phyloP scores from a whole-genome alignment of 2,797 vertebrate genomes.

The Cynopterus sphinx region DNA sequence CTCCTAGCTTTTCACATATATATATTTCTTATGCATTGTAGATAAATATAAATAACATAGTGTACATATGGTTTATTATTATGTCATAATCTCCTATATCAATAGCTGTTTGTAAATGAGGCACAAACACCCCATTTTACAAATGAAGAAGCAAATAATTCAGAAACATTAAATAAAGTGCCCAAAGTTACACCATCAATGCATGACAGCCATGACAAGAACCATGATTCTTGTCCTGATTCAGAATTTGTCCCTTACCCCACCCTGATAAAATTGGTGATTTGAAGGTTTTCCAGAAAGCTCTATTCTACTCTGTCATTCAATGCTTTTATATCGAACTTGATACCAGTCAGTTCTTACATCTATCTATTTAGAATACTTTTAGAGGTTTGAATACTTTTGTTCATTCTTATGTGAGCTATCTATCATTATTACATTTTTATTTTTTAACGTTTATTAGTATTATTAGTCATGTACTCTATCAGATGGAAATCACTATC shows the following conservation, averaged over 20 bases:
- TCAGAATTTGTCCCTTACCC: neutral
- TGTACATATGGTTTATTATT: neutral
- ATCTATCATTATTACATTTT: neutral
- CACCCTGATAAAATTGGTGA: neutral
- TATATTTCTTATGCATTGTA: neutral
- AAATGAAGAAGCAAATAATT: slow-evolving; percentile 36
- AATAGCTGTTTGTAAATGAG: neutral
- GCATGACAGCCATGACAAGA: neutral
- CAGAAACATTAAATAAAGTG: slow-evolving; percentile 9
- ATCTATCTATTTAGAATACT: neutral
- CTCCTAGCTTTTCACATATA: neutral
- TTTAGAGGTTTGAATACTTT: slow-evolving; percentile 17
- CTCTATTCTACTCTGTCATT: neutral
- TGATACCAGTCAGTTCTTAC: neutral
- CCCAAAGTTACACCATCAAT: neutral
- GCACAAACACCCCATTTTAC: neutral
- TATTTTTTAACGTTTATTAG: neutral
- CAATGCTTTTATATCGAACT: neutral
- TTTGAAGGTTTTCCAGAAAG: neutral
- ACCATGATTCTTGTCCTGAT: neutral
- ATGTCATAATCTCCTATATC: neutral
- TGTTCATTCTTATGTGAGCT: neutral
- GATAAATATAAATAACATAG: neutral
- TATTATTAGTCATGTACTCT: neutral
- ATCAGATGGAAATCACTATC: neutral